Conservation (phyloP, 2,797 vertebrate species). For the Molossus alvarezi region DNA sequence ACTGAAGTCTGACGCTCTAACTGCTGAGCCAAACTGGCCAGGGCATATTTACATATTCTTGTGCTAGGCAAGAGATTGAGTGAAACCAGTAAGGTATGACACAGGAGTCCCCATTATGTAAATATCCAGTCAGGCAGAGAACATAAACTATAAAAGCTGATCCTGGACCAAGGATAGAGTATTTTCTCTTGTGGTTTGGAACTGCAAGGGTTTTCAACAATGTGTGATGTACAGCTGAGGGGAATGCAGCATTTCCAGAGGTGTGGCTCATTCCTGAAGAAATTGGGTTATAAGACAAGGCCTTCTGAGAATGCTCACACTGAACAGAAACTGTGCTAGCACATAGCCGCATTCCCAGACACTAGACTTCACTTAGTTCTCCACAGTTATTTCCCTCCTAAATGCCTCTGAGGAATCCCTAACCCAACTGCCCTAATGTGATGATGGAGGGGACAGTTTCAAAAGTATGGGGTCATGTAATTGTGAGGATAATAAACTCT, state of each 20-base stretch:
- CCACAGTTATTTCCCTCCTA: neutral
- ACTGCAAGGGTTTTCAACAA: neutral
- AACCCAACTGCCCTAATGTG: neutral
- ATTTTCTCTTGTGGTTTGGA: slow-evolving; percentile 2
- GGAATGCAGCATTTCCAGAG: neutral
- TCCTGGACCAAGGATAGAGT: neutral
- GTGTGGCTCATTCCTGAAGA: neutral
- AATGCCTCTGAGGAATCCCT: neutral
- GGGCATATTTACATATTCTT: neutral
- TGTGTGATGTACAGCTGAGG: neutral
- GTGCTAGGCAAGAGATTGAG: neutral
- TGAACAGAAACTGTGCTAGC: neutral
- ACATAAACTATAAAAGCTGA: neutral
- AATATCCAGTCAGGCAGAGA: neutral
- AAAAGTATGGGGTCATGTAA: neutral
- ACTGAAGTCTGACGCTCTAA: too few species aligned
- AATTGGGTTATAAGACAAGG: slow-evolving; percentile 35
- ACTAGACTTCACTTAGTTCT: neutral
- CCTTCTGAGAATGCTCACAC: neutral
- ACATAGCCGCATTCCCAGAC: neutral
- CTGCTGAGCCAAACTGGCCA: too few species aligned
- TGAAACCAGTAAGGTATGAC: neutral
- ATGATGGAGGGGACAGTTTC: neutral
- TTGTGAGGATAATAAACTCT: neutral
- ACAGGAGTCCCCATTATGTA: neutral